phyloP scores from a whole-genome alignment of 2,113 vertebrate genomes.

The Macrotis lagotis region DNA sequence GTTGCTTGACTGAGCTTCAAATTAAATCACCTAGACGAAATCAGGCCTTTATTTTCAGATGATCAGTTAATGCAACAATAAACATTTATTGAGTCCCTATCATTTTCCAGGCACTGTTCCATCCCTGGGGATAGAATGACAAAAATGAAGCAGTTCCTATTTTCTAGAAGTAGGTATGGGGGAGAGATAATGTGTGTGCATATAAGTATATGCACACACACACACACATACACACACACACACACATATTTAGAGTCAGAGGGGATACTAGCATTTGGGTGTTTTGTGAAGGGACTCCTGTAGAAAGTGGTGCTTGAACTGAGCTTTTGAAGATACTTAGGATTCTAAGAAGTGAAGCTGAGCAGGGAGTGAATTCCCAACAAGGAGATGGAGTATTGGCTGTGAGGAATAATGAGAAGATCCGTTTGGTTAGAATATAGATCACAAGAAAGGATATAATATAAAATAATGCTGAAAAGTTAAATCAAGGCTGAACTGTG shows the following conservation, averaged over 20 bases:
- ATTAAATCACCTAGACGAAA: slow-evolving; percentile 73
- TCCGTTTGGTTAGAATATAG: background rate
- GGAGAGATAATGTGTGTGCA: background rate
- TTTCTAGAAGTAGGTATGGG: background rate
- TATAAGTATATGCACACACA: no score
- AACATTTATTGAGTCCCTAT: background rate
- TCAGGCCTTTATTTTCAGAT: slow-evolving; percentile 58
- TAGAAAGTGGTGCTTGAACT: background rate
- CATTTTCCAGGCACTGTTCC: background rate
- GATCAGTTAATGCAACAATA: background rate
- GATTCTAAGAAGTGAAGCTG: background rate
- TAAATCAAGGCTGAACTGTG: background rate
- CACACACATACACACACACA: no score
- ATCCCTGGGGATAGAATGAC: background rate
- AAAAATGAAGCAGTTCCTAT: background rate
- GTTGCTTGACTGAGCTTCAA: slow-evolving; percentile 44
- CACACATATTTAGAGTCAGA: background rate
- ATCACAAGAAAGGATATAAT: background rate
- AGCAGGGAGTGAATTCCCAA: background rate
- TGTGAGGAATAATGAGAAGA: background rate
- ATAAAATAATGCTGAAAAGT: background rate
- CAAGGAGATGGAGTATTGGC: background rate
- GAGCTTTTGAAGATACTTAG: background rate
- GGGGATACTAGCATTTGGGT: background rate
- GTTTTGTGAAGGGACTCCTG: background rate